phyloP scores from a whole-genome alignment of 2,113 vertebrate genomes.

The Craseonycteris thonglongyai region DNA sequence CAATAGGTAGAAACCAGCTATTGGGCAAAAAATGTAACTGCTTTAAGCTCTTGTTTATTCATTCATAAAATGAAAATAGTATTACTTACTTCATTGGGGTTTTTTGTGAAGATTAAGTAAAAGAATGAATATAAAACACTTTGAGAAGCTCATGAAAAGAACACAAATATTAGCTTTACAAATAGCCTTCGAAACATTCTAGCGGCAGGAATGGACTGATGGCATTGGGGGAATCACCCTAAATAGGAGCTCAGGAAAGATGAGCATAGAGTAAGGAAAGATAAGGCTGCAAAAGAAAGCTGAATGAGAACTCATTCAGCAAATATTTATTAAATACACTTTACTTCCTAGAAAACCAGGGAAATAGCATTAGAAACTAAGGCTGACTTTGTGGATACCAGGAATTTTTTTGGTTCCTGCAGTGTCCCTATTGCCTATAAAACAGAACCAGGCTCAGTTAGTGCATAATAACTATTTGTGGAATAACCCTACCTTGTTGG shows the following conservation, averaged over 20 bases:
- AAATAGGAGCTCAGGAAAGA: background rate
- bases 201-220: background rate
- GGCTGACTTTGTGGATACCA: background rate
- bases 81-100: background rate
- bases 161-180: background rate
- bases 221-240: background rate
- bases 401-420: background rate
- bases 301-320: background rate
- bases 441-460: background rate
- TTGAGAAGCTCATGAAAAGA: background rate
- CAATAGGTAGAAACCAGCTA: background rate
- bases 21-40: background rate
- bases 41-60: conserved; percentile 15
- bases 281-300: background rate
- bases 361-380: background rate
- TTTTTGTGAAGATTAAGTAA: conserved; percentile 19
- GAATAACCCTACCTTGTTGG: background rate
- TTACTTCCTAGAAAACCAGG: background rate
- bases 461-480: background rate
- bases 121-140: background rate
- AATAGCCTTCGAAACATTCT: background rate
- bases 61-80: background rate
- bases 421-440: background rate
- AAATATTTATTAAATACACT: background rate
- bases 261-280: background rate